Evolutionary conservation across 1,140 invertebrate species (phyloP), one percentile per base, ranked within the genome.

Genomic region (Caenorhabditis inopinata): DNA sequence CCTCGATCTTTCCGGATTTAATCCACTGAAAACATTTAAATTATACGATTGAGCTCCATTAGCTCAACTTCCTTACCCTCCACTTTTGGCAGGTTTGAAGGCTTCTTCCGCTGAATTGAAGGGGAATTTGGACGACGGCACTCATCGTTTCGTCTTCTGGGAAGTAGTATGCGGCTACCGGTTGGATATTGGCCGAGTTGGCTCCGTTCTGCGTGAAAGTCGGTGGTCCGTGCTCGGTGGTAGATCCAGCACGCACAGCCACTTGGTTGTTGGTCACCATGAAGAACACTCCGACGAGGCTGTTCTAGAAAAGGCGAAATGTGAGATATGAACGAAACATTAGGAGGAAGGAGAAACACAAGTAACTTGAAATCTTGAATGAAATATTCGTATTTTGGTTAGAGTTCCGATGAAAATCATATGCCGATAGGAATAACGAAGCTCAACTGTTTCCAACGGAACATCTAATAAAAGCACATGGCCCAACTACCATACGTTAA

Each of bases 211-310:
- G 58, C 7, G 32, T 16, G 58, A 68, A 68, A 2, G n/a, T 38
- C 38, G 58, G 58, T 38, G 58, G 58, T 68, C 58, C 58, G 58
- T 68, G 58, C 18, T 68, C 32, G 12, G 58, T 68, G 58, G 58
- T 68, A 18, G 58, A n/a, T 5, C 58, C 58, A 18, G 58, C 38
- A 21, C 58, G 58, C n/a, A 68, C 58, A 12, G 58, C n/a, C 6
- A 68, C 58, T 68, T 68, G 58, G 32, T 68, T 68, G 58, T 68
- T 68, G 58, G 58, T 38, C 1, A 68, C 58, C 58, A 68, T 68
- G 58, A 68, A 68, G 58, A 68, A 68, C 32, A 68, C 58, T 16
- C 58, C 58, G 32, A 68, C 58, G 4, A 68, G 11, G 58, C 38
- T 68, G 58, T 68, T 68, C 58, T 68, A 18, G n/a, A 68, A 42